Base-by-base conservation (phyloP, 2,888 invertebrate species). In the Timema podura region DNA sequence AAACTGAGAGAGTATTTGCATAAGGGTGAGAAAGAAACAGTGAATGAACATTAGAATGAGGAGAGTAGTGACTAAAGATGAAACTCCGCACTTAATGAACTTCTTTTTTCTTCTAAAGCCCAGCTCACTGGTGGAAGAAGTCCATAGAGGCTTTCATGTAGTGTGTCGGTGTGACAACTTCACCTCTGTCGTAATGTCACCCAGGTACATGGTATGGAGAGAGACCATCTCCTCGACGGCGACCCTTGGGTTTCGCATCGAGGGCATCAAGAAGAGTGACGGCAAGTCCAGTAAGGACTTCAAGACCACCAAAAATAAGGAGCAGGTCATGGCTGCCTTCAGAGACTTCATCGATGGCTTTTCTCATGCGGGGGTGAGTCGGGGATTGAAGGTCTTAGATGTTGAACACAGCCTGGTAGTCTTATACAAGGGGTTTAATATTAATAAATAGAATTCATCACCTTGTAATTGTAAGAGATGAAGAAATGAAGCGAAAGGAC, bases 201-300 rank as follows among this genome's bases (percentile, higher is more conserved):
- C 30, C 74, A 79, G 79, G 81, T 93, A 96, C 82, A 95, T 95
- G 94, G 87, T 96, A 64, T 97, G 96, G 95, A 85, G 98, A 69
- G 98, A 98, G 82, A 95, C 96, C 10, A 96, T 97, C 77, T 97
- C 97, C 68, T 97, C 97, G 57, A 97, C 98, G n/a, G 91, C 97
- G 0, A 93, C 93, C 0, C 86, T 98, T 66, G 98, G 98, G 69
- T 98, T 98, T 83, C 87, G 98, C 77, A 95, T 99, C 80, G 98
- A 98, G 82, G 98, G 97, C 30, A 92, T 93, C 74, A 90, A 92
- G 80, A 92, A 92, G 78, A 90, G 91, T 72, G 94, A 95, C 78
- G 96, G 95, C 51, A 92, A 91, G 71, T 95, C 95, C 74, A 91
- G 92, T 75, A 96, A 95, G 86, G 96, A 97, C 82, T 96, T 96